Percentiles rank a stretch among this genome's conserved stretches.
Evolutionary conservation across 2,113 vertebrate genomes (phyloP).

Genomic region (Gnathonemus echidnorhynchus): DNA sequence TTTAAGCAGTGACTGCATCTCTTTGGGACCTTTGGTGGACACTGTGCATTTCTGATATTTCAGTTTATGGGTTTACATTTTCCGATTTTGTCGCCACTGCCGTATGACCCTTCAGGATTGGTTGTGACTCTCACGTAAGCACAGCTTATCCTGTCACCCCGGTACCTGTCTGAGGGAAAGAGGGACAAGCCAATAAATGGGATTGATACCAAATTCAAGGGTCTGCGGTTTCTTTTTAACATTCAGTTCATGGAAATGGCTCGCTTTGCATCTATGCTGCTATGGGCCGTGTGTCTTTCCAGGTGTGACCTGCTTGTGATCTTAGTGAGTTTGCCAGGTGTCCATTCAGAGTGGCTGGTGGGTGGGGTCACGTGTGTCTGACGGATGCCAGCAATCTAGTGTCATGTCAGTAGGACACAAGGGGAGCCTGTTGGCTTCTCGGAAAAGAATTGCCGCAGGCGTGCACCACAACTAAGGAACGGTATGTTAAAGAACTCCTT

Average conservation of each 20-base stretch:
- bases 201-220: background rate
- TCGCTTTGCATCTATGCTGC: background rate
- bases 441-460: background rate
- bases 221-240: background rate
- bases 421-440: background rate
- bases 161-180: background rate
- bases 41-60: background rate
- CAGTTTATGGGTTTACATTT: background rate
- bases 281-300: background rate
- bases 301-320: background rate
- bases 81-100: background rate
- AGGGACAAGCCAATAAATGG: background rate
- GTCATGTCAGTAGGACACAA: background rate
- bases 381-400: background rate
- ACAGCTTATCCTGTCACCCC: background rate
- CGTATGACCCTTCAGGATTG: background rate
- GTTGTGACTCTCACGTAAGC: background rate
- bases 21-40: background rate
- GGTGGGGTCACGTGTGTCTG: background rate
- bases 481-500: background rate
- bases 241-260: background rate
- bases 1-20: background rate
- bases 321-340: background rate
- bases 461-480: background rate
- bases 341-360: background rate